Percentiles rank a stretch among this genome's conserved stretches.
These are phyloP conservation scores for Calliscelio sp. DNA, from an alignment of 2,888 invertebrate genomes.

Conservation along the genomic window DNA sequence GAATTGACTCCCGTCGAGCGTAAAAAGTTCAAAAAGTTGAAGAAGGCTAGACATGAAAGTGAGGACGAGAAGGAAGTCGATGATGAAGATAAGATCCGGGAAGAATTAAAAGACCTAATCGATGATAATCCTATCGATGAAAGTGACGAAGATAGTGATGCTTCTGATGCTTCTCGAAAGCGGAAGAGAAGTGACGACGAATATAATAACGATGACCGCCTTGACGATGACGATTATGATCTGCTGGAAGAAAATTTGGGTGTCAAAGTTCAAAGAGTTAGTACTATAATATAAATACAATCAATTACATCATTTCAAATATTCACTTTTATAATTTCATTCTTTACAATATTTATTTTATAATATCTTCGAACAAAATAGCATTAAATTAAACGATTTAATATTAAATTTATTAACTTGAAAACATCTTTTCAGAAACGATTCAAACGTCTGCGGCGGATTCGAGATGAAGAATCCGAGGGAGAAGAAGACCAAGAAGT, in stretches of 20 bases:
- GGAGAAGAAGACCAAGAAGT: too few species aligned
- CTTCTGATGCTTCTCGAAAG: slow-evolving; percentile 88
- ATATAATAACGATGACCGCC: slow-evolving; percentile 95
- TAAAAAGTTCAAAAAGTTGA: slow-evolving; percentile 92
- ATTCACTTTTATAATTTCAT: too few species aligned
- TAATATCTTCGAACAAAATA: too few species aligned
- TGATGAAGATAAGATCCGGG: slow-evolving; percentile 93
- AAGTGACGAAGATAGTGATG: slow-evolving; percentile 93
- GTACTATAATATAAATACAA: too few species aligned
- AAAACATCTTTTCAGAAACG: too few species aligned
- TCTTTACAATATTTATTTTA: too few species aligned
- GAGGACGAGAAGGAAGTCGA: slow-evolving; percentile 97
- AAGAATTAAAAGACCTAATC: slow-evolving; percentile 97
- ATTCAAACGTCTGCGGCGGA: too few species aligned
- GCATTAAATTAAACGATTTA: too few species aligned
- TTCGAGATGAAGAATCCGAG: too few species aligned
- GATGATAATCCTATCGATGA: slow-evolving; percentile 97
- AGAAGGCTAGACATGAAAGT: slow-evolving; percentile 94
- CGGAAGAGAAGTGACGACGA: slow-evolving; percentile 95
- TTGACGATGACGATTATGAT: slow-evolving; percentile 99
- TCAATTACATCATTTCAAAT: too few species aligned
- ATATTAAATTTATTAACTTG: too few species aligned
- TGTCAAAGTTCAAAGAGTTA: slow-evolving; percentile 96
- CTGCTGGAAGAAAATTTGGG: slow-evolving; percentile 99
- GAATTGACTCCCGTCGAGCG: slow-evolving; percentile 91